phyloP scores from a whole-genome alignment of 2,797 vertebrate genomes.

The Syngnathus rostellatus region DNA sequence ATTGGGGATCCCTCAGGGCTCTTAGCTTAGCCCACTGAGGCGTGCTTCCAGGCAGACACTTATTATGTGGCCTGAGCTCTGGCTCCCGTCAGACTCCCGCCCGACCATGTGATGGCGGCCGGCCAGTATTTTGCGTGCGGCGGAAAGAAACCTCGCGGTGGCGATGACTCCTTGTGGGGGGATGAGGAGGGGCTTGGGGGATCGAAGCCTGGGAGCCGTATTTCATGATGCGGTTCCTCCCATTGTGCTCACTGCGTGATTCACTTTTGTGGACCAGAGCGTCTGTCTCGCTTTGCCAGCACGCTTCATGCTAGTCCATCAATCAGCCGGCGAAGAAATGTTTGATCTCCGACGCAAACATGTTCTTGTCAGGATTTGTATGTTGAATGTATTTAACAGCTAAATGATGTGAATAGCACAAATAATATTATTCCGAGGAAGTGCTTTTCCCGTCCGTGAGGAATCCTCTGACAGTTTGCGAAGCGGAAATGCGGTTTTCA shows the following conservation, averaged over 20 bases:
- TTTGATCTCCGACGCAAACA: slow-evolving; percentile 39
- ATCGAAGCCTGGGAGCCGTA: slow-evolving; percentile 44
- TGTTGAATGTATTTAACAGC: slow-evolving; percentile 26
- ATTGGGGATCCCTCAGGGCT: background rate
- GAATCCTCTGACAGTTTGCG: slow-evolving; percentile 20
- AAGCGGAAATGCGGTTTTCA: slow-evolving; percentile 27
- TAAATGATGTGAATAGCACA: slow-evolving; percentile 32
- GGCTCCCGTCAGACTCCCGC: slow-evolving; percentile 57
- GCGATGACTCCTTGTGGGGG: slow-evolving; percentile 46
- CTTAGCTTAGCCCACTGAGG: slow-evolving; percentile 17
- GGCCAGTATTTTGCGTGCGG: slow-evolving; percentile 64
- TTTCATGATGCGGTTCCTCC: slow-evolving; percentile 53
- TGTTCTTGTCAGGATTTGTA: slow-evolving; percentile 21
- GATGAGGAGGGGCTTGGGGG: background rate
- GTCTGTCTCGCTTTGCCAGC: slow-evolving; percentile 39
- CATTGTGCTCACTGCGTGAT: slow-evolving; percentile 52
- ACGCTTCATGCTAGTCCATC: slow-evolving; percentile 47
- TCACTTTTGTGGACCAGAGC: slow-evolving; percentile 42
- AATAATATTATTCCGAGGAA: slow-evolving; percentile 39
- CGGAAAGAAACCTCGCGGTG: slow-evolving; percentile 56
- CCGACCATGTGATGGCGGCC: slow-evolving; percentile 51
- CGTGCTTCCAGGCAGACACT: slow-evolving; percentile 58
- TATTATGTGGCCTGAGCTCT: slow-evolving; percentile 68
- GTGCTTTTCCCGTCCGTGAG: slow-evolving; percentile 25
- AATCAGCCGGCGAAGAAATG: slow-evolving; percentile 40